A percentile compares a stretch with the other conserved stretches of the same genome.
Conservation (phyloP, 2,113 vertebrate species). For the Junco hyemalis region DNA sequence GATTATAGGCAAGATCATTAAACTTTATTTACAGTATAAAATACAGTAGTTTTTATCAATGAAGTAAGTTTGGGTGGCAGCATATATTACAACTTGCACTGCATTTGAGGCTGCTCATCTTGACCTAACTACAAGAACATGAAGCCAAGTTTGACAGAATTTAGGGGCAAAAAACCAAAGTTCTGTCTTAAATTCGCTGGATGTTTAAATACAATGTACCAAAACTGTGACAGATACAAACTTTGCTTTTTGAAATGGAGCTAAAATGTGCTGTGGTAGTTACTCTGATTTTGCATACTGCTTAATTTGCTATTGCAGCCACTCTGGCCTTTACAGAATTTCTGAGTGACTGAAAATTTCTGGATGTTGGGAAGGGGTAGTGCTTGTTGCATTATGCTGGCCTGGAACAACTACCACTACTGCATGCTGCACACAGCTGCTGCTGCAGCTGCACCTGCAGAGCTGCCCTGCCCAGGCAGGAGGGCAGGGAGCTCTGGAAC, state of each 20-base stretch:
- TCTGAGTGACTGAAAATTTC: background rate
- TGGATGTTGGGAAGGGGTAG: background rate
- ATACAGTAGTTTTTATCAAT: slow-evolving; percentile 48
- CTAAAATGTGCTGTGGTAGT: background rate
- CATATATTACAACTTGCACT: slow-evolving; percentile 54
- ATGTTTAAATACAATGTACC: background rate
- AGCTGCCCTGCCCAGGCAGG: background rate
- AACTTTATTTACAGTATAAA: slow-evolving; percentile 70
- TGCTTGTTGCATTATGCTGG: slow-evolving; percentile 6
- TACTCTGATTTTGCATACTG: background rate
- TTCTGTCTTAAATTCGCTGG: background rate
- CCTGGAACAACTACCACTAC: background rate
- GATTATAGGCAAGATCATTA: slow-evolving; percentile 64
- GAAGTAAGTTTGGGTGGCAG: slow-evolving; percentile 38
- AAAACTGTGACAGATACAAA: background rate
- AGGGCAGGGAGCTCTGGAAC: background rate
- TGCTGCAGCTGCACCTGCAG: background rate
- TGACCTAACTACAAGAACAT: background rate
- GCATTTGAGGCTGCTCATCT: slow-evolving; percentile 24
- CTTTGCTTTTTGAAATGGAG: background rate
- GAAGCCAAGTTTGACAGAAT: slow-evolving; percentile 60
- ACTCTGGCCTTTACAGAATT: background rate
- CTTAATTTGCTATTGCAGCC: background rate
- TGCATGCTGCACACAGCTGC: background rate
- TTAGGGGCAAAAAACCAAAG: slow-evolving; percentile 32